Conservation (phyloP, 2,888 invertebrate species). For the Lasiommata megera region DNA sequence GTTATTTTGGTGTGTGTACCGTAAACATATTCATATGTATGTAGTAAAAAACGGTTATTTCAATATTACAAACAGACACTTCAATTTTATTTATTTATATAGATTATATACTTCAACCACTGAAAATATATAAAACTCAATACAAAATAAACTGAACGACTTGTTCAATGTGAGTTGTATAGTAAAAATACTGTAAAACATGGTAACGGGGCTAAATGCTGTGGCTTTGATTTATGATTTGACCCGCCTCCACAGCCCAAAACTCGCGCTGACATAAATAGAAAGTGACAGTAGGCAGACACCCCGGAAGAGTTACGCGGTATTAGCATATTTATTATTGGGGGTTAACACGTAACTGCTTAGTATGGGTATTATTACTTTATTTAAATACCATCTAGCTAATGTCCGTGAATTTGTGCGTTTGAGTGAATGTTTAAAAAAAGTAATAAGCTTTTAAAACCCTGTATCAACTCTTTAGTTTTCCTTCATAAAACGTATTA, state of each 20-base stretch:
- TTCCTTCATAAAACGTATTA: too few relatives aligned
- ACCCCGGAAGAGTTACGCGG: constrained; percentile 18
- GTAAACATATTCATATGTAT: too few relatives aligned
- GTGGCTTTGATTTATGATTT: constrained; percentile 11
- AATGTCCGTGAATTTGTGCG: too few relatives aligned
- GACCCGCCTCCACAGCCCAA: background rate
- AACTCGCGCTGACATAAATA: constrained; percentile 17
- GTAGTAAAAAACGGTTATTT: too few relatives aligned
- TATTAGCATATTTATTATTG: constrained; percentile 16
- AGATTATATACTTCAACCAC: too few relatives aligned
- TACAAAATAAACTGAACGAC: background rate
- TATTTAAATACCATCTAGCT: background rate
- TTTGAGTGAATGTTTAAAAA: too few relatives aligned
- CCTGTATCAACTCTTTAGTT: too few relatives aligned
- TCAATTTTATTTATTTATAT: too few relatives aligned
- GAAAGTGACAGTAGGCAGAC: constrained; percentile 14
- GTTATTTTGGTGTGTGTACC: too few relatives aligned
- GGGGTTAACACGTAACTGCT: constrained; percentile 3
- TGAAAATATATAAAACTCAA: background rate
- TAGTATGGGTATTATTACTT: background rate
- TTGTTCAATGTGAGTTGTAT: background rate
- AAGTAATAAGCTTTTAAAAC: too few relatives aligned
- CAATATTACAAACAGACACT: too few relatives aligned
- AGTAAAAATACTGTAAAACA: constrained; percentile 13
- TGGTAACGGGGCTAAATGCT: constrained; percentile 4